phyloP scores from a whole-genome alignment of 2,797 vertebrate species.

The Loris lydekkerianus region DNA sequence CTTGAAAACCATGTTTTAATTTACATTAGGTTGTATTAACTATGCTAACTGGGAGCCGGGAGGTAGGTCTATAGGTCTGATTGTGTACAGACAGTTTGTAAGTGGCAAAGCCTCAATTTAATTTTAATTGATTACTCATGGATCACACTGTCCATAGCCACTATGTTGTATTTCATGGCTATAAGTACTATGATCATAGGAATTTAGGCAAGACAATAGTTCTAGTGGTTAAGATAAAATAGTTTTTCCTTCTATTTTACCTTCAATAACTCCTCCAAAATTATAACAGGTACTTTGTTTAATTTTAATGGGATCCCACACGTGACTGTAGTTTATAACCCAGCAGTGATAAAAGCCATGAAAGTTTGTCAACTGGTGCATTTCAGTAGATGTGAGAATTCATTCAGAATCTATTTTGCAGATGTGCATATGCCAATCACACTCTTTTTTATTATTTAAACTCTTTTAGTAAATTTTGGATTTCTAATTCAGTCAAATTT shows the following conservation, averaged over 20 bases:
- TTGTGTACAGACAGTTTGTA: neutral
- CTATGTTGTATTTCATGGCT: neutral
- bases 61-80: neutral
- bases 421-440: neutral
- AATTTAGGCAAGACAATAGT: neutral
- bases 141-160: neutral
- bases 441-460: neutral
- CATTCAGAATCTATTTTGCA: neutral
- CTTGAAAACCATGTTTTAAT: neutral
- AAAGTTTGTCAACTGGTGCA: neutral
- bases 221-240: neutral
- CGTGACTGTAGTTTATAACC: neutral
- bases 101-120: neutral
- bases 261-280: neutral
- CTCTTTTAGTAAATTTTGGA: neutral
- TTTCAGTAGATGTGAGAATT: neutral
- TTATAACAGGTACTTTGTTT: neutral
- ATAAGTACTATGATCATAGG: neutral
- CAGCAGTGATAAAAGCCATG: neutral
- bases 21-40: neutral
- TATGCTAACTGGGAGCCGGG: neutral
- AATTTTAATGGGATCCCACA: neutral
- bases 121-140: slow-evolving; percentile 14
- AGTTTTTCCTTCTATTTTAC: neutral
- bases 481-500: neutral